phyloP scores from a whole-genome alignment of 2,797 vertebrate species.

The Crenuchus spilurus region DNA sequence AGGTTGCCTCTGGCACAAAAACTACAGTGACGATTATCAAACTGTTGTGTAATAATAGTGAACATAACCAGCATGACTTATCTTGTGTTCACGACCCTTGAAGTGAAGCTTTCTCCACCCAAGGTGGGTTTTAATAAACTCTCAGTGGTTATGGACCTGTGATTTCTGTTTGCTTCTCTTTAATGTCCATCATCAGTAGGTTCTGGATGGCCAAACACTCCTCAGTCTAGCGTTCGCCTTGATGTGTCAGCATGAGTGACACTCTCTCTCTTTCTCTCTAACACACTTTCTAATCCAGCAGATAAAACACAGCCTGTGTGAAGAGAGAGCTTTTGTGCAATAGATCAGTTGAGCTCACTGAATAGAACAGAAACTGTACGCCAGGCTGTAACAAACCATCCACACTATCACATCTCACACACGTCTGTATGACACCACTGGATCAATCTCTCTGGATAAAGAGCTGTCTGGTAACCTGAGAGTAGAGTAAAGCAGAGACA shows the following conservation, averaged over 20 bases:
- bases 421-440: not conserved
- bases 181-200: not conserved
- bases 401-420: conserved; percentile 3
- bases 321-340: conserved; percentile 12
- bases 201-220: not conserved
- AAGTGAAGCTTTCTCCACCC: not conserved
- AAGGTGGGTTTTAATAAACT: too few species aligned
- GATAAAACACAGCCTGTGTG: conserved; percentile 14
- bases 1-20: conserved; percentile 2
- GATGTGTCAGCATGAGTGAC: not conserved
- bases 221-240: not conserved
- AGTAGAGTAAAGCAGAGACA: not conserved
- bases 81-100: not conserved
- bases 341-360: conserved; percentile 23
- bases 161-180: not conserved
- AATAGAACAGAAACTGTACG: not conserved
- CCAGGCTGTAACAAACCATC: conserved; percentile 1
- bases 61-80: not conserved
- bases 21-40: not conserved
- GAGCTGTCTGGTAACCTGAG: conserved; percentile 19
- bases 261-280: not conserved
- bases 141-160: too few species aligned
- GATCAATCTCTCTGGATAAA: not conserved
- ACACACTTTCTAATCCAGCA: conserved; percentile 1
- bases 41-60: conserved; percentile 9